phyloP scores from a whole-genome alignment of 2,113 vertebrate genomes.

The Balaeniceps rex region DNA sequence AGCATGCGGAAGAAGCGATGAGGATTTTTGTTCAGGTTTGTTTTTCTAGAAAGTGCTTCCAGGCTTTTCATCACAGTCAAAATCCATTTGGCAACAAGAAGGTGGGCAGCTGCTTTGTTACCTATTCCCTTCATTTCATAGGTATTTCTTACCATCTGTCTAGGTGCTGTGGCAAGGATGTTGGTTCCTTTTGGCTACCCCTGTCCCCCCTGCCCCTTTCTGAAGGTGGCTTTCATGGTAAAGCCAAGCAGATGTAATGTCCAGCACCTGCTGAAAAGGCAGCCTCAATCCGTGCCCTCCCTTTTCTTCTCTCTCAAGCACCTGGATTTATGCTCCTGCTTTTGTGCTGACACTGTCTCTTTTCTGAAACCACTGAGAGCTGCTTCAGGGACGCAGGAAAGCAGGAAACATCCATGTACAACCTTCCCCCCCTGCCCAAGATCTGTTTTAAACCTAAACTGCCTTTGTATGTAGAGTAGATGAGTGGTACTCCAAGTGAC shows the following conservation, averaged over 20 bases:
- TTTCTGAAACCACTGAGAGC: not conserved
- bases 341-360: not conserved
- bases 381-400: not conserved
- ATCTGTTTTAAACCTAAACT: not conserved
- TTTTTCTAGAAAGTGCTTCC: not conserved
- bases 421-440: no score
- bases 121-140: not conserved
- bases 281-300: not conserved
- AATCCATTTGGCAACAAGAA: not conserved
- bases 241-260: not conserved
- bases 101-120: not conserved
- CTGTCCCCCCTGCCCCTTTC: fast-evolving
- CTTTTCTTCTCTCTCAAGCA: not conserved
- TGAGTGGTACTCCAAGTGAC: not conserved
- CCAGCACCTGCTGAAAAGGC: not conserved
- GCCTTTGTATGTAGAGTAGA: not conserved
- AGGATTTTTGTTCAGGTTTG: not conserved
- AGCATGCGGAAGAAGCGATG: not conserved
- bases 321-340: not conserved
- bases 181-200: not conserved
- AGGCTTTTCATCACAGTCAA: not conserved
- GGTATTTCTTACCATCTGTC: not conserved
- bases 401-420: not conserved
- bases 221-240: not conserved
- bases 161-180: not conserved